These are phyloP conservation scores for Eupithecia pulchellata DNA, from an alignment of 2,888 invertebrate species.

Conservation along the genomic window DNA sequence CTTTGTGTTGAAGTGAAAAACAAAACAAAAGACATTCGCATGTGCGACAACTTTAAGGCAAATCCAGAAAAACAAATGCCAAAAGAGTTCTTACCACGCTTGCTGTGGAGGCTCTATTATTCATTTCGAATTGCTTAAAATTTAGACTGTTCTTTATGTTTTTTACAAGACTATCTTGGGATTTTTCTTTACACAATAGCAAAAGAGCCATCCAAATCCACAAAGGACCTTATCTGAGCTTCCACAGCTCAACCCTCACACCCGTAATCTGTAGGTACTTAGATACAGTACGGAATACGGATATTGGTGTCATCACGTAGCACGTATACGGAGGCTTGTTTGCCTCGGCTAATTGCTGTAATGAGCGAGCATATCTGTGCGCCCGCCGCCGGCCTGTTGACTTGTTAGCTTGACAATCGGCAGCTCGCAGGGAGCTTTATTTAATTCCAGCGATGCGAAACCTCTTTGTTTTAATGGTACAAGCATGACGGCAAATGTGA, in stretches of 20 bases:
- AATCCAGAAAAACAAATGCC: neutral
- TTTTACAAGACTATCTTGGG: too few species aligned
- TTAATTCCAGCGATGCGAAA: neutral
- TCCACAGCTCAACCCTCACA: neutral
- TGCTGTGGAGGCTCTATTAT: too few species aligned
- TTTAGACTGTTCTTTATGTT: too few species aligned
- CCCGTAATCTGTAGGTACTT: neutral
- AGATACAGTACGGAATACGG: slow-evolving; percentile 8
- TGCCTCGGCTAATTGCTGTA: slow-evolving; percentile 78
- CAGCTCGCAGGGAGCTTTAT: slow-evolving; percentile 55
- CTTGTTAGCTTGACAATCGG: slow-evolving; percentile 69
- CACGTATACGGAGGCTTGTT: slow-evolving; percentile 72
- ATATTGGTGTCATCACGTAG: slow-evolving; percentile 48
- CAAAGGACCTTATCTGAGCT: neutral
- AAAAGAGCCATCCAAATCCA: too few species aligned
- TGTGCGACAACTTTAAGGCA: neutral
- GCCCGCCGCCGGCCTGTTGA: slow-evolving; percentile 66
- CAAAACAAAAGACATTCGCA: neutral
- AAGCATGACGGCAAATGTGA: neutral
- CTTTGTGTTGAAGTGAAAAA: neutral
- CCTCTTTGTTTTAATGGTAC: neutral
- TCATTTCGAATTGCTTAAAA: too few species aligned
- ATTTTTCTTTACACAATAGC: too few species aligned
- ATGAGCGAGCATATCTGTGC: slow-evolving; percentile 78
- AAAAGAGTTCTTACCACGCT: neutral